Base-by-base conservation (phyloP, 2,113 vertebrate species). In the Gobio gobio region DNA sequence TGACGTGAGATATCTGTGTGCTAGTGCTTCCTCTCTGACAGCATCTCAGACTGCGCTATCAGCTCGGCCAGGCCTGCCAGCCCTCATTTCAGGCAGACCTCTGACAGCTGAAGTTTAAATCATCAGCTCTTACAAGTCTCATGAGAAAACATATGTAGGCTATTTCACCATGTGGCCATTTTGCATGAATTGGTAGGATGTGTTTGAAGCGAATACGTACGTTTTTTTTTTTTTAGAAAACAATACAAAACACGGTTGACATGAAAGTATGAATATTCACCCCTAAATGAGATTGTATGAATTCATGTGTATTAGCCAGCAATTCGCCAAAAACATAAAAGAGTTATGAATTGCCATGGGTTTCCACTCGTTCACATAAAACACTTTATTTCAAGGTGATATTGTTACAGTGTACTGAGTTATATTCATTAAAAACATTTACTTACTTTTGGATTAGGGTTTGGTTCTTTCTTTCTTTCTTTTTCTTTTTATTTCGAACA, bases 1-100 rank as follows among this genome's bases (percentile, higher is more conserved):
- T 73, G 81, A 86, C 59, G 77, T 33, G 82, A 84, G 87, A 88
- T 86, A 88, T 24, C 43, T 58, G 72, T 54, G 82, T 33, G 68
- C 76, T 76, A 66, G 58, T 76, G 82, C 63, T 86, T 82, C 87
- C 82, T 84, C 66, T 83, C 45, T 54, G 64, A 85, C 83, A 78
- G 29, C 10, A 36, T 72, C 74, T 56, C 70, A 84, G 84, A 58
- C 54, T 68, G 18, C 51, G 64, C 63, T 70, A 85, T 86, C 82
- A 86, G 85, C 78, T 84, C 51, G 43, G 63, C 78, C 78, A 84
- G 82, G 59, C 82, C 66, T 77, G 77, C 36, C 64, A 12, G 61
- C 58, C 10, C 43, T 70, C 10, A 16, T 58, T 47, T 20, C 40
- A 76, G 13, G 5, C 49, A 40, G 36, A 40, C 36, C 36, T 40